Evolutionary conservation across 2,888 invertebrate species (phyloP), one percentile per base, ranked within the genome.

Genomic region (Dasysyrphus albostriatus): DNA sequence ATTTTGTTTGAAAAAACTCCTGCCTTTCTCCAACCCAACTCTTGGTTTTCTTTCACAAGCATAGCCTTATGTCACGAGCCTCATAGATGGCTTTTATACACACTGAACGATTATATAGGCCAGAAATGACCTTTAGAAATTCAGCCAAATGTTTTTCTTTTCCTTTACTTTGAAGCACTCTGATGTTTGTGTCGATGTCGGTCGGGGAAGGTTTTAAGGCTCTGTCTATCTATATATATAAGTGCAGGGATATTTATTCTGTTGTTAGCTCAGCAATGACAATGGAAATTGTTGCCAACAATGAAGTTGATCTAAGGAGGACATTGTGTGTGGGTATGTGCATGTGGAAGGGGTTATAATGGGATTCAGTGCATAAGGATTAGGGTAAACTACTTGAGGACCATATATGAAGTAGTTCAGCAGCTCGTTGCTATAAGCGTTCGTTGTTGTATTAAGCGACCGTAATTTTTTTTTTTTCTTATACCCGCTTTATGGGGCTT

Each of bases 261-360:
- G 47, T 65, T 83, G 65, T 79, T 83, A 78, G 75, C 70, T 58
- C 56, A 59, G 47, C 75, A 74, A 79, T 83, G 83, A 83, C 83
- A 83, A 83, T 79, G 79, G 79, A 61, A 63, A 74, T 24, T 70
- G 63, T 47, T 74, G 69, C 74, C 63, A 70, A 70, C 78, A 78
- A 78, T 83, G 74, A 67, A 78, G 70, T 59, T 75, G 79, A 63
- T 70, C 65, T 70, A 58, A 63, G 59, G 58, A 70, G 69, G 63
- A 74, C 67, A 75, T 19, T 47, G 12, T 65, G 37, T 32, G n/a
- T 47, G 5, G 7, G 1, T 47, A 12, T 16, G 44, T 42, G 12
- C 32, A 37, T 37, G 37, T 14, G 29, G 19, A 39, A 32, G 29
- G 24, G 74, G 63, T 44, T 14, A 61, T 61, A 65, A 47, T 47